Evolutionary conservation across 2,888 invertebrate genomes (phyloP).

Genomic region (Mimas tiliae): DNA sequence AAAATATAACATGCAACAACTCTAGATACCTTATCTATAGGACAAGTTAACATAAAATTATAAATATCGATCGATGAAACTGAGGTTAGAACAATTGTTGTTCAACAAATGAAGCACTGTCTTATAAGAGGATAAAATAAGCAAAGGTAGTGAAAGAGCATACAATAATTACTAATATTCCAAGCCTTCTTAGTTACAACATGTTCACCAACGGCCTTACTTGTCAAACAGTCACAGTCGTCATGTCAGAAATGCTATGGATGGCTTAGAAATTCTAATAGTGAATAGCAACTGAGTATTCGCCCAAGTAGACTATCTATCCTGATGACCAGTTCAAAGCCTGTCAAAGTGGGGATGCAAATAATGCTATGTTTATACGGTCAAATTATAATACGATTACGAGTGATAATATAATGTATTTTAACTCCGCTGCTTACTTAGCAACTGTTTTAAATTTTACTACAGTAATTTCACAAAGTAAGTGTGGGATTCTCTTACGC

Average conservation of each 20-base stretch:
- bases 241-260: background rate
- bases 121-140: no score
- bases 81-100: no score
- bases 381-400: background rate
- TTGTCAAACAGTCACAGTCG: background rate
- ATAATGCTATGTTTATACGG: background rate
- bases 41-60: no score
- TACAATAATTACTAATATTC: background rate
- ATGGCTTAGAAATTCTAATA: background rate
- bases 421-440: background rate
- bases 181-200: background rate
- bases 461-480: no score
- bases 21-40: no score
- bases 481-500: no score
- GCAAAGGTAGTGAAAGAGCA: no score
- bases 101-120: background rate
- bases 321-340: background rate
- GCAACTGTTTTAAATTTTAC: no score
- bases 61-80: no score
- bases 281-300: background rate
- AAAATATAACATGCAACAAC: no score
- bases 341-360: background rate
- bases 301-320: background rate
- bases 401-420: no score
- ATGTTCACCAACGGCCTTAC: background rate